A percentile compares a stretch with the other conserved stretches of the same genome.
Conservation (phyloP, 2,113 vertebrate genomes). For the Parotia lawesii region DNA sequence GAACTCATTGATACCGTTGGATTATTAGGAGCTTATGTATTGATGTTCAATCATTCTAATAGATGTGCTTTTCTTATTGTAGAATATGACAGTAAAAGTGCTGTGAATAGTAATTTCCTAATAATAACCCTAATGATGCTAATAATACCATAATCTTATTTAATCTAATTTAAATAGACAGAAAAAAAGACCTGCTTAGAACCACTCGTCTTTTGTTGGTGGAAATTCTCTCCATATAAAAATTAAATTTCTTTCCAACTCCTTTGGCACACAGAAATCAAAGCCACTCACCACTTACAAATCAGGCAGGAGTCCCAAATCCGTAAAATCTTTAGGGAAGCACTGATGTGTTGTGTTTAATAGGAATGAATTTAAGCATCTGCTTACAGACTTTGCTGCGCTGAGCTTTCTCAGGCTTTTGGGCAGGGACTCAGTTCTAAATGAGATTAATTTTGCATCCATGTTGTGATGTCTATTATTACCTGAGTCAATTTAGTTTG, state of each 20-base stretch:
- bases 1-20: constrained; percentile 32
- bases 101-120: constrained; percentile 38
- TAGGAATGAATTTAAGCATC: background rate
- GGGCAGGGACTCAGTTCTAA: background rate
- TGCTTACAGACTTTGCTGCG: background rate
- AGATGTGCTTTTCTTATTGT: constrained; percentile 1
- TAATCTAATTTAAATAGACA: constrained; percentile 50
- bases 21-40: constrained; percentile 32
- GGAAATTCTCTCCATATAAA: constrained; percentile 27
- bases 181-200: constrained; percentile 29
- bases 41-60: constrained; percentile 45
- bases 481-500: background rate
- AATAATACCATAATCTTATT: constrained; percentile 55
- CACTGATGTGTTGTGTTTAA: background rate
- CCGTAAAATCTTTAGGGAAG: constrained; percentile 16
- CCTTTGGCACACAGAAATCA: constrained; percentile 26
- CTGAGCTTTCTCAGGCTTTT: background rate
- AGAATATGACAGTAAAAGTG: constrained; percentile 4
- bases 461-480: background rate
- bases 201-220: constrained; percentile 18
- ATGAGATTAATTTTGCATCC: background rate
- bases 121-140: constrained; percentile 49
- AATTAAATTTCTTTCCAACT: constrained; percentile 31
- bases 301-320: background rate
- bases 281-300: constrained; percentile 20